These are phyloP conservation scores for Acronicta psi DNA, from an alignment of 2,888 invertebrate genomes.

Conservation along the genomic window DNA sequence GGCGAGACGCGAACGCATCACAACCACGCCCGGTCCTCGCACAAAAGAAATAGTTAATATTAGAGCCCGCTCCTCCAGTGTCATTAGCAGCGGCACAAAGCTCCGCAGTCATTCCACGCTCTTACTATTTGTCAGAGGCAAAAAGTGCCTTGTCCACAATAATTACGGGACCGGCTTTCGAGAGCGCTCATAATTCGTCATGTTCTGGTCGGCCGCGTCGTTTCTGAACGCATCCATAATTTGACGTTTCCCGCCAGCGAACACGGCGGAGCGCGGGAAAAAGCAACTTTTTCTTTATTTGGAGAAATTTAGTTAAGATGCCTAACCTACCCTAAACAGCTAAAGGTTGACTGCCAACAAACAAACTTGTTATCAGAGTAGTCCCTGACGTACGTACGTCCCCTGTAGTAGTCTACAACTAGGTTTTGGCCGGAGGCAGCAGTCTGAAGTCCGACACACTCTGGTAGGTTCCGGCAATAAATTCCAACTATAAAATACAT, in stretches of 20 bases:
- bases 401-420: too few relatives aligned
- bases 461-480: constrained; percentile 12
- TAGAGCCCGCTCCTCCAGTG: constrained; percentile 83
- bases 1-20: constrained; percentile 75
- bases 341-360: constrained; percentile 15
- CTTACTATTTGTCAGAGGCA: constrained; percentile 88
- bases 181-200: constrained; percentile 87
- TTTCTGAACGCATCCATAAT: constrained; percentile 86
- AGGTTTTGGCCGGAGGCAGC: constrained; percentile 13
- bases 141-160: constrained; percentile 89
- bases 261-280: constrained; percentile 78
- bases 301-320: constrained; percentile 19
- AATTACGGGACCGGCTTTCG: constrained; percentile 87
- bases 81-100: constrained; percentile 88
- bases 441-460: constrained; percentile 15
- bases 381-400: too few relatives aligned
- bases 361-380: constrained; percentile 22
- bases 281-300: constrained; percentile 43
- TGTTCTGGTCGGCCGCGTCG: constrained; percentile 87
- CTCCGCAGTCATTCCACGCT: constrained; percentile 84
- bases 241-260: constrained; percentile 85
- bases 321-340: constrained; percentile 42
- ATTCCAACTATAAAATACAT: constrained; percentile 26
- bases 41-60: constrained; percentile 88
- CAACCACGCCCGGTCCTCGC: constrained; percentile 77